Conservation (phyloP, 2,888 invertebrate species). For the Elysia crispata region DNA sequence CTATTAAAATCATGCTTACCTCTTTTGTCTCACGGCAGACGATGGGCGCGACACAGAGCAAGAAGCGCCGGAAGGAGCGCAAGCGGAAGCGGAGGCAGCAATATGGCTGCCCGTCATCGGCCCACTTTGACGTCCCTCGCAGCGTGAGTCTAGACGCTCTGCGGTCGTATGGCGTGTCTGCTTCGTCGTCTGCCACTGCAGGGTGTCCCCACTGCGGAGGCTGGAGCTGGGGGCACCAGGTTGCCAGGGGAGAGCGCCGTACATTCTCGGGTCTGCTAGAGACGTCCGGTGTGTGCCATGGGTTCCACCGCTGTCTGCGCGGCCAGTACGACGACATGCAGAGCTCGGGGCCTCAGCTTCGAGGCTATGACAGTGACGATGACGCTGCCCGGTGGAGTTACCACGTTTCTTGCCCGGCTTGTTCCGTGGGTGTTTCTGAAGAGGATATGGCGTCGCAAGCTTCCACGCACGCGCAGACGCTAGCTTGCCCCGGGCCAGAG, state of each 20-base stretch:
- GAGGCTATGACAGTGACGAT: too few species aligned
- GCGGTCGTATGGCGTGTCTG: conserved; percentile 18
- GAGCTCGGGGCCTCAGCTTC: too few species aligned
- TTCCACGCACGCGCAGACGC: too few species aligned
- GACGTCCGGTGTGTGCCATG: too few species aligned
- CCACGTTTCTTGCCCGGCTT: too few species aligned
- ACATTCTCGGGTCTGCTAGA: not conserved
- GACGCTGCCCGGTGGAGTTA: too few species aligned
- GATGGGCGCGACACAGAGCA: conserved; percentile 48
- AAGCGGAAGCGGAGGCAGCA: not conserved
- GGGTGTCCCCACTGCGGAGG: not conserved
- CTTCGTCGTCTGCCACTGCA: not conserved
- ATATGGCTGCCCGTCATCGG: not conserved
- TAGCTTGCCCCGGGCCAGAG: conserved; percentile 34
- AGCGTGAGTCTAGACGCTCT: conserved; percentile 42
- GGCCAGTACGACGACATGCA: conserved; percentile 3
- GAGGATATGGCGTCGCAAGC: too few species aligned
- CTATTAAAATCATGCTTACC: too few species aligned
- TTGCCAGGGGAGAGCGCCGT: not conserved
- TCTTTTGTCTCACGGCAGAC: not conserved
- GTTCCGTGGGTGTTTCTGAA: too few species aligned
- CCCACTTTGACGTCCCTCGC: conserved; percentile 38
- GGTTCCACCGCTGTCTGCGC: conserved; percentile 17
- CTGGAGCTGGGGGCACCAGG: not conserved
- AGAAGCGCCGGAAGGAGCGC: conserved; percentile 40